Evolutionary conservation across 2,888 invertebrate genomes (phyloP).

Genomic region (Parnassius glacialis): DNA sequence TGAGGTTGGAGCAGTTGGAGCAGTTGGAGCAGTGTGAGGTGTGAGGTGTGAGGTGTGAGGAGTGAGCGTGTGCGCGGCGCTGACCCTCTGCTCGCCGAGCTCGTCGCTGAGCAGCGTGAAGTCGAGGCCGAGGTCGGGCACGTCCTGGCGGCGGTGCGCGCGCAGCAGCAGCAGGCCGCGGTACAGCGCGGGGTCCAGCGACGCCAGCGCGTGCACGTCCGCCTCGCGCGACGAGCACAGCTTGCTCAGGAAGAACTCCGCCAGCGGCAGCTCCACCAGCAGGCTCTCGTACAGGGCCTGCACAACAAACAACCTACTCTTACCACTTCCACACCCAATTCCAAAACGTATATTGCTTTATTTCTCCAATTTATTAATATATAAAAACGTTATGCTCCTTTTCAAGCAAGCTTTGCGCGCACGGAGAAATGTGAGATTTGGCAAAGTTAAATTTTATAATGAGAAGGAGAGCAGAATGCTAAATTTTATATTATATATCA

Average conservation of each 20-base stretch:
- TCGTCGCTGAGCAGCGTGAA: conserved; percentile 95
- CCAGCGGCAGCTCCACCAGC: conserved; percentile 95
- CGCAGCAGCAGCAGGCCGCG: conserved; percentile 93
- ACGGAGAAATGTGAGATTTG: too few relatives aligned
- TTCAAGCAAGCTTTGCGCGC: too few relatives aligned
- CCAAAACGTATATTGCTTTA: too few relatives aligned
- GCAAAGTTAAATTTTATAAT: too few relatives aligned
- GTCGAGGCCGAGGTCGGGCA: conserved; percentile 93
- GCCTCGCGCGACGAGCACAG: conserved; percentile 88
- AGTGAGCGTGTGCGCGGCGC: conserved; percentile 23
- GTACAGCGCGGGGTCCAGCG: conserved; percentile 95
- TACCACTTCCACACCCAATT: too few relatives aligned
- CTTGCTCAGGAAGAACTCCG: conserved; percentile 93
- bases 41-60: too few relatives aligned
- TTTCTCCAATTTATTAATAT: too few relatives aligned
- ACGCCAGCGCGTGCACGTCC: conserved; percentile 95
- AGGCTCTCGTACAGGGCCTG: conserved; percentile 97
- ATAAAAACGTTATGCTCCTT: too few relatives aligned
- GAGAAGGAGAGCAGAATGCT: too few relatives aligned
- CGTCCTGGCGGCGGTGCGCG: conserved; percentile 90
- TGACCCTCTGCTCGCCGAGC: conserved; percentile 91
- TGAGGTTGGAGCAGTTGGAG: too few relatives aligned
- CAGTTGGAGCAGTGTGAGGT: too few relatives aligned
- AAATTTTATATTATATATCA: too few relatives aligned
- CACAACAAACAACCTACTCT: background rate